These are phyloP conservation scores for pig (Sus scrofa) DNA, from an alignment of 2,113 vertebrate species.

Conservation along the genomic window DNA sequence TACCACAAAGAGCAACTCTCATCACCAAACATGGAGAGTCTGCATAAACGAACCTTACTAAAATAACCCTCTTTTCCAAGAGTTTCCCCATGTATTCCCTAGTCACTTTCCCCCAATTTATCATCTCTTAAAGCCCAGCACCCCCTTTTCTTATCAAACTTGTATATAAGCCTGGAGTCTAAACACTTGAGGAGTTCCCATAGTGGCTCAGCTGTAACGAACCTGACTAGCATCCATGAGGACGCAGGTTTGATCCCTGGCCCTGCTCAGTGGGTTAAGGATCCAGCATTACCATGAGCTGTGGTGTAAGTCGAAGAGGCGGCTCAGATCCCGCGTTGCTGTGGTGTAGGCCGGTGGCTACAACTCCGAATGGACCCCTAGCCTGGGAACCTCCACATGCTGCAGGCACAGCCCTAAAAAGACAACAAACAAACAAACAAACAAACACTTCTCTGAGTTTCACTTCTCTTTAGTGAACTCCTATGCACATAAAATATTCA, in stretches of 20 bases:
- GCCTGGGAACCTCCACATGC: no score
- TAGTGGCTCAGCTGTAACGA: no score
- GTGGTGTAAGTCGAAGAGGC: no score
- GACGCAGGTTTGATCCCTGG: no score
- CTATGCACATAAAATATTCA: neutral
- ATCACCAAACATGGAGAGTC: neutral
- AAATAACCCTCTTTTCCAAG: neutral
- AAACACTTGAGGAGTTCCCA: neutral
- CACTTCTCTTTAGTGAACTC: conserved; percentile 2
- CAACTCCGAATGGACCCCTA: no score
- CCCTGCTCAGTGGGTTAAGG: no score
- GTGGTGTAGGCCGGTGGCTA: no score
- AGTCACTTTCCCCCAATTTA: neutral
- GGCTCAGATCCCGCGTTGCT: no score
- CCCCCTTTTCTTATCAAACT: conserved; percentile 15
- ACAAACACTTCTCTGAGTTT: neutral
- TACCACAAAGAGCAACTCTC: neutral
- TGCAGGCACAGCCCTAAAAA: no score
- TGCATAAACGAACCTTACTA: neutral
- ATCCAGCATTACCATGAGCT: no score
- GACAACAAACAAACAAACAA: no score
- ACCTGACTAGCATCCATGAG: no score
- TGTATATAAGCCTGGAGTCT: neutral
- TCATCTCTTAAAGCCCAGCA: neutral
- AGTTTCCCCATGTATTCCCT: neutral